Conservation (phyloP, 2,797 vertebrate genomes). For the Pristis pectinata region DNA sequence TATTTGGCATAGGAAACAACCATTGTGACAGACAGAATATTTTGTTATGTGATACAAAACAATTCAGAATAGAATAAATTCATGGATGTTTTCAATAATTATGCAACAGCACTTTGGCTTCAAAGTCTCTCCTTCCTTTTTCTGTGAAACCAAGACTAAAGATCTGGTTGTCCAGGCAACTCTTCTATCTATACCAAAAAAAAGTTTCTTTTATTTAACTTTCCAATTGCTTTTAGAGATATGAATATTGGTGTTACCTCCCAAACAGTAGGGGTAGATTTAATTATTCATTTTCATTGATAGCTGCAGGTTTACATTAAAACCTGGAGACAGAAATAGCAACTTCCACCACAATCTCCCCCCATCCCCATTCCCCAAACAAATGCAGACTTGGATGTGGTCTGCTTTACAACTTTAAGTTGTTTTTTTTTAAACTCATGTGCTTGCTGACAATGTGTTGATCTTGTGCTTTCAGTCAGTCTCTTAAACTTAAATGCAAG, state of each 20-base stretch:
- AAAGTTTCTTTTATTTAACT: not conserved
- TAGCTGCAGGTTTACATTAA: not conserved
- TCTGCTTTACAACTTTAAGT: not conserved
- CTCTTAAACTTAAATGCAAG: not conserved
- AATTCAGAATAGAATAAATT: not conserved
- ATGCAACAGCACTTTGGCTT: not conserved
- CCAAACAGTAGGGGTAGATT: not conserved
- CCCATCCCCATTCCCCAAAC: too few relatives aligned
- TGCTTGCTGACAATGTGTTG: not conserved
- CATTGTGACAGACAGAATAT: too few relatives aligned
- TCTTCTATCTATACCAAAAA: not conserved
- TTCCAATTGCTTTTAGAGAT: constrained; percentile 5
- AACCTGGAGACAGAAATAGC: not conserved
- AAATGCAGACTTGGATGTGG: not conserved
- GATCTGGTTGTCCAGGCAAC: constrained; percentile 2
- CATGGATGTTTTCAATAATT: not conserved
- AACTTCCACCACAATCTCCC: not conserved
- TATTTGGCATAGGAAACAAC: not conserved
- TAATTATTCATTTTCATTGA: not conserved
- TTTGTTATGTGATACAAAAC: not conserved
- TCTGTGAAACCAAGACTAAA: constrained; percentile 7
- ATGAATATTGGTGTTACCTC: not conserved
- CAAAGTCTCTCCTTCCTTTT: not conserved
- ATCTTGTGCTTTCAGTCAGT: not conserved
- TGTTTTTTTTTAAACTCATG: not conserved